These are phyloP conservation scores for Pleuronectes platessa DNA, from an alignment of 2,113 vertebrate genomes.

Conservation along the genomic window DNA sequence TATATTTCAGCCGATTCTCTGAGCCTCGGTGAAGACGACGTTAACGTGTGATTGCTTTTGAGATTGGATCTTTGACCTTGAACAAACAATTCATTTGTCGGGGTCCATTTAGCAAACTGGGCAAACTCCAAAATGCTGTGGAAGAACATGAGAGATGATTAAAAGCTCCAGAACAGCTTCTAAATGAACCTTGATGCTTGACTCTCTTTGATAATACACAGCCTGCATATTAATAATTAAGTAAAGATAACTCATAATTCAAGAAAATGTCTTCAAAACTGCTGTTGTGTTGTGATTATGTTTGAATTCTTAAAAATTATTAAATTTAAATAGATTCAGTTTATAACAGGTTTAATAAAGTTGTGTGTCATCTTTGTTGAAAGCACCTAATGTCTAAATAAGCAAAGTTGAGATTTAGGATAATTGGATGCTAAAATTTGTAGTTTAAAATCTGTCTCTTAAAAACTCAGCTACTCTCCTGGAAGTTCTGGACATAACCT, in stretches of 20 bases:
- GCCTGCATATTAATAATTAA: not conserved
- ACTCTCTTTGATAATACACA: slow-evolving; percentile 7
- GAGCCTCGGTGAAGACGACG: slow-evolving; percentile 64
- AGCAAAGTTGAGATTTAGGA: no score
- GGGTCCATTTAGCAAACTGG: not conserved
- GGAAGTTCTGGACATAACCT: no score
- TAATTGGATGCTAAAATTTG: no score
- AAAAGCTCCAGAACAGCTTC: not conserved
- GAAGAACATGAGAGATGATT: not conserved
- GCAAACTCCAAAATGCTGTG: not conserved
- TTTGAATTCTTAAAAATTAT: not conserved
- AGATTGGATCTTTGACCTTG: not conserved
- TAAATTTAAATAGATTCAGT: not conserved
- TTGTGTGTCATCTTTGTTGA: no score
- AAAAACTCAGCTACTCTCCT: no score
- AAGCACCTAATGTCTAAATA: no score
- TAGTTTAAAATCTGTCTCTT: no score
- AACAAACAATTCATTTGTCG: not conserved
- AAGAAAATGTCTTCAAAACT: not conserved
- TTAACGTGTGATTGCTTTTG: slow-evolving; percentile 33
- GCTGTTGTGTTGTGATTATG: not conserved
- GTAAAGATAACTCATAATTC: no score
- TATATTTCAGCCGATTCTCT: slow-evolving; percentile 55
- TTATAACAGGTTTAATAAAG: no score
- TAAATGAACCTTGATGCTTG: slow-evolving; percentile 1